Base-by-base conservation (phyloP, 2,113 vertebrate species). In the Rhinolophus sinicus region DNA sequence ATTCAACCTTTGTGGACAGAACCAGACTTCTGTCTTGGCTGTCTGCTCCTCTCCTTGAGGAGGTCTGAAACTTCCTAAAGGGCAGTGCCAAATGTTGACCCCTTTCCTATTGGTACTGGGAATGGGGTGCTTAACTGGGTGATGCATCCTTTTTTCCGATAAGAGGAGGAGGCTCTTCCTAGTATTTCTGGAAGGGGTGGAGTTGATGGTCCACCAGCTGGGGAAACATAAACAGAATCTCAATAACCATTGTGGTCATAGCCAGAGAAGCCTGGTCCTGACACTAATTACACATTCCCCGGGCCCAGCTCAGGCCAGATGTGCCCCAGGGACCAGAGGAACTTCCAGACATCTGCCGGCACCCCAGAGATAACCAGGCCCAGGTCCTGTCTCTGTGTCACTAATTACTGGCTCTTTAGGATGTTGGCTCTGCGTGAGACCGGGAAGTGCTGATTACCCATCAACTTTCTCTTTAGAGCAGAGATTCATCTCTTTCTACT, bases 371-470 rank as follows among this genome's bases (percentile, higher is more conserved):
- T 93, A 91, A 96, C 60, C 65, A 44, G 60, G 28, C 38, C 62
- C 81, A 13, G 7, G 21, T 18, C 47, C 35, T 50, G 22, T 44
- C 30, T 64, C 88, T 97, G 69, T 95, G 76, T 95, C 82, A 33
- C 70, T 94, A 87, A 96, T 98, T 75, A 76, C 24, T n/a, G 80
- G 58, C 50, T 95, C 62, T 87, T 97, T 80, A 89, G 52, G 90
- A 76, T 22, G 0, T 30, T 60, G 75, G 47, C 64, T 94, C 88
- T 16, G 62, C 21, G 0, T 19, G 64, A 83, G 92, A 40, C 80
- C 78, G 91, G 78, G 69, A 82, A 91, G 80, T 40, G 62, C 75
- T 96, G 60, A 96, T 98, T 96, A 96, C 88, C 77, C 67, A 65
- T 38, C 2, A 15, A 40, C 64, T 92, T 92, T 95, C 96, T 97